phyloP scores from a whole-genome alignment of 2,888 invertebrate species.

The Salpingus planirostris region DNA sequence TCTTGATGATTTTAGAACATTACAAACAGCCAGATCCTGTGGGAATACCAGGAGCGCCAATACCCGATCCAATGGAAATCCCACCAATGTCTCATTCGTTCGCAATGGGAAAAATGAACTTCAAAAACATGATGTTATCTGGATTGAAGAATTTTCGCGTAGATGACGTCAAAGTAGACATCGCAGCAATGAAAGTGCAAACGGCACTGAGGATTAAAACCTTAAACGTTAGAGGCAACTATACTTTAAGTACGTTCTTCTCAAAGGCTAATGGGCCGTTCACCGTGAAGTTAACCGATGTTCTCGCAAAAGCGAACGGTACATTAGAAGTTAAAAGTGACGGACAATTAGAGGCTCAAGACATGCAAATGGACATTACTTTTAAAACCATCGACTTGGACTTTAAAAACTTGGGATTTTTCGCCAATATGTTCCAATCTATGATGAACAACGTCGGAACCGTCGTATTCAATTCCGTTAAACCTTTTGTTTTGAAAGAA shows the following conservation, averaged over 20 bases:
- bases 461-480: slow-evolving; percentile 78
- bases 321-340: slow-evolving; percentile 62
- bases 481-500: slow-evolving; percentile 71
- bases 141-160: slow-evolving; percentile 75
- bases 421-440: slow-evolving; percentile 57
- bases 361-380: slow-evolving; percentile 69
- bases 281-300: slow-evolving; percentile 63
- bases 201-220: slow-evolving; percentile 62
- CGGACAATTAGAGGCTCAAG: slow-evolving; percentile 68
- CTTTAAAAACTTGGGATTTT: slow-evolving; percentile 72
- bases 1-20: slow-evolving; percentile 62
- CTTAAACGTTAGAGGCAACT: slow-evolving; percentile 64
- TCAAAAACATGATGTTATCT: slow-evolving; percentile 61
- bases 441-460: slow-evolving; percentile 74
- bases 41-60: slow-evolving; percentile 68
- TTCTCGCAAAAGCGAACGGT: slow-evolving; percentile 60
- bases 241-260: slow-evolving; percentile 63
- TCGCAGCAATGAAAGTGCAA: slow-evolving; percentile 68
- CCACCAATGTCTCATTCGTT: slow-evolving; percentile 68
- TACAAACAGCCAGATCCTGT: slow-evolving; percentile 73
- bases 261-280: slow-evolving; percentile 66
- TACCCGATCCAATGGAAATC: slow-evolving; percentile 73
- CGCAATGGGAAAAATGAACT: slow-evolving; percentile 58
- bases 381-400: slow-evolving; percentile 70
- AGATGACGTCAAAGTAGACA: slow-evolving; percentile 58